These are phyloP conservation scores for Ctena decussata DNA, from an alignment of 2,888 invertebrate genomes.

Conservation along the genomic window DNA sequence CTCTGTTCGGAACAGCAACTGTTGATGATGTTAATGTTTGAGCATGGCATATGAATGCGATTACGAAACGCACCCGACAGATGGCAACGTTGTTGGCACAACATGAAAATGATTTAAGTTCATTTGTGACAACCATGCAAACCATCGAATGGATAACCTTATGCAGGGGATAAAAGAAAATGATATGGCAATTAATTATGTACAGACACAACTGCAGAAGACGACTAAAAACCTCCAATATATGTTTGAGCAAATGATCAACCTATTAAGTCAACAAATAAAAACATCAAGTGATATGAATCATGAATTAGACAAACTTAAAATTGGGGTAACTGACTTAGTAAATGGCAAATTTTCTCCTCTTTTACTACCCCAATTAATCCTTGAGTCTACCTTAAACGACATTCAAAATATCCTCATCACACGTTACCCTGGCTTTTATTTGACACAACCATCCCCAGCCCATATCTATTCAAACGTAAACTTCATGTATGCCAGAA, in stretches of 20 bases:
- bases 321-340: background rate
- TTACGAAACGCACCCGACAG: background rate
- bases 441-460: background rate
- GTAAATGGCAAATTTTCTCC: constrained; percentile 24
- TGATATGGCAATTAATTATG: background rate
- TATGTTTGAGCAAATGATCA: background rate
- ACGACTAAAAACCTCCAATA: background rate
- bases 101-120: constrained; percentile 21
- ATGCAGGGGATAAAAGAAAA: constrained; percentile 27
- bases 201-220: background rate
- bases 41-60: constrained; percentile 20
- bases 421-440: background rate
- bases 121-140: constrained; percentile 18
- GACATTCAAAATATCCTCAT: background rate
- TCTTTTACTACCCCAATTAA: background rate
- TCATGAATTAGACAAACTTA: background rate
- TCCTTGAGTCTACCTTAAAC: background rate
- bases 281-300: background rate
- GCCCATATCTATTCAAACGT: background rate
- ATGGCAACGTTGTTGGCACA: constrained; percentile 2
- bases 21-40: constrained; percentile 30
- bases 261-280: background rate
- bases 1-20: too few species aligned
- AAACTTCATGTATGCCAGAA: background rate
- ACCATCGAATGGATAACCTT: constrained; percentile 24